A percentile compares a stretch with the other conserved stretches of the same genome.
Evolutionary conservation across 2,888 invertebrate genomes (phyloP).

Genomic region (Pelosia muscerda): DNA sequence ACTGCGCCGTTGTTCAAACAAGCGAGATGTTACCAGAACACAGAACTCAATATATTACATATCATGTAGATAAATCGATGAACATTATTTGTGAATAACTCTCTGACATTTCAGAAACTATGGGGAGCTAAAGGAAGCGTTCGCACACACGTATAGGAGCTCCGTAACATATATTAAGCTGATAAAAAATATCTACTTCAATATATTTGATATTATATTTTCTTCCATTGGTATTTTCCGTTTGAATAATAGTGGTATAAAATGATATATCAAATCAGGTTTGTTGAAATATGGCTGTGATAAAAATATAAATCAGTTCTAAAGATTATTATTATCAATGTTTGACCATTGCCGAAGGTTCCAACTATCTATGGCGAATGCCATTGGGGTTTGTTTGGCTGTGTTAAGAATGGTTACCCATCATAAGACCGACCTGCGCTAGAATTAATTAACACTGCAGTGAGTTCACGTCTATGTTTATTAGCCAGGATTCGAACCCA

Average conservation of each 20-base stretch:
- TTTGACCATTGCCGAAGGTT: background rate
- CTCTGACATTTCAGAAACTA: slow-evolving; percentile 13
- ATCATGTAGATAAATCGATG: slow-evolving; percentile 10
- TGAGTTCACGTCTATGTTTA: no score
- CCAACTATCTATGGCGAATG: no score
- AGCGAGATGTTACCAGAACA: background rate
- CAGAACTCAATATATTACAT: background rate
- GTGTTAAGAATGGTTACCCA: no score
- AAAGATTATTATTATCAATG: background rate
- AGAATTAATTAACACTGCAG: no score
- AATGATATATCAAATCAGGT: background rate
- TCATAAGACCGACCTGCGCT: no score
- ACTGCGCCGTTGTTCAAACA: background rate
- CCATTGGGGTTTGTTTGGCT: no score
- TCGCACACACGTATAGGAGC: background rate
- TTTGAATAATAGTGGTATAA: slow-evolving; percentile 1
- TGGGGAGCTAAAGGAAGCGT: background rate
- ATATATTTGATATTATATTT: background rate
- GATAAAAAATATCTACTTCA: background rate
- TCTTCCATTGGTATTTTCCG: background rate
- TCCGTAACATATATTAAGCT: background rate
- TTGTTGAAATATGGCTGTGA: background rate
- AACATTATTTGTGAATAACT: slow-evolving; percentile 10
- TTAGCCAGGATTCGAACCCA: no score
- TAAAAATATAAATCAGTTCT: background rate